Conservation (phyloP, 2,888 invertebrate genomes). For the Helleia helle region DNA sequence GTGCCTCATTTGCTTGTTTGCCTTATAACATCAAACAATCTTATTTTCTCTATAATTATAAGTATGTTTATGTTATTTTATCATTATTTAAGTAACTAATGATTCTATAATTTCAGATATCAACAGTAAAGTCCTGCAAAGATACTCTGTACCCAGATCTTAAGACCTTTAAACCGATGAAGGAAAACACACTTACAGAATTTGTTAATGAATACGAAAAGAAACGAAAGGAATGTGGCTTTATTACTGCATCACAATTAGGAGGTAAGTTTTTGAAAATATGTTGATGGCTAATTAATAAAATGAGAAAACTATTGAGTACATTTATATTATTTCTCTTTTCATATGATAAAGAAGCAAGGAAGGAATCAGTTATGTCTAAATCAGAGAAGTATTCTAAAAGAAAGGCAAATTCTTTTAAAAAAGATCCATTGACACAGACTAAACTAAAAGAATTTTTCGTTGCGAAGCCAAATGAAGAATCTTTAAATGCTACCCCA, state of each 20-base stretch:
- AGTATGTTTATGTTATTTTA: too few species aligned
- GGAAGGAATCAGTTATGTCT: slow-evolving; percentile 38
- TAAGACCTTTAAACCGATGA: slow-evolving; percentile 68
- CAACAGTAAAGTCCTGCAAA: slow-evolving; percentile 73
- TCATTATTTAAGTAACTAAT: too few species aligned
- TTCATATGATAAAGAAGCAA: slow-evolving; percentile 32
- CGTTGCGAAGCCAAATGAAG: slow-evolving; percentile 38
- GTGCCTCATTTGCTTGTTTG: too few species aligned
- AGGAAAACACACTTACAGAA: slow-evolving; percentile 58
- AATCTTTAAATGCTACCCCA: slow-evolving; percentile 29
- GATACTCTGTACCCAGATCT: slow-evolving; percentile 67
- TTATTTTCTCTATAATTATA: too few species aligned
- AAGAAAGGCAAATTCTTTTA: slow-evolving; percentile 61
- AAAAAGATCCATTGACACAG: slow-evolving; percentile 62
- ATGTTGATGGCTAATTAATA: too few species aligned
- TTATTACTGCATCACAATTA: slow-evolving; percentile 53
- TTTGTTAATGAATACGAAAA: slow-evolving; percentile 65
- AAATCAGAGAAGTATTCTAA: slow-evolving; percentile 60
- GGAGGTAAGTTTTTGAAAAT: slow-evolving; percentile 28
- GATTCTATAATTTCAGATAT: slow-evolving; percentile 64
- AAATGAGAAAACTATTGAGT: not conserved
- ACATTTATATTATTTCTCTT: slow-evolving; percentile 13
- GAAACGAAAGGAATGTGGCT: slow-evolving; percentile 35
- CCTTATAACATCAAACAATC: too few species aligned
- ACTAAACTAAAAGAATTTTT: slow-evolving; percentile 61